These are phyloP conservation scores for Unio pictorum DNA, from an alignment of 2,888 invertebrate species.

Conservation along the genomic window DNA sequence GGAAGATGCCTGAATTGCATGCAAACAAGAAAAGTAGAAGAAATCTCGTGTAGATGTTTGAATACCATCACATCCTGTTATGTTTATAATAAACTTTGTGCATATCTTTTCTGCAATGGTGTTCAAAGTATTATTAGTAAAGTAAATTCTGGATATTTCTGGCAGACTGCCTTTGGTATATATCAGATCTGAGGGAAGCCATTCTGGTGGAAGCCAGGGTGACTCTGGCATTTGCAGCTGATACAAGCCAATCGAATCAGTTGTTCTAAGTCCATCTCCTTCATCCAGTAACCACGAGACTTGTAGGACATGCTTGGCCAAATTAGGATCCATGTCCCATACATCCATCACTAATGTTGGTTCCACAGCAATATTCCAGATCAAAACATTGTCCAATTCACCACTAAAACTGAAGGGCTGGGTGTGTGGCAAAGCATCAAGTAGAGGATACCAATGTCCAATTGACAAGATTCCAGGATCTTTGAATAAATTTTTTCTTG, in stretches of 20 bases:
- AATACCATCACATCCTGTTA: slow-evolving; percentile 6
- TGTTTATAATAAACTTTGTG: no score
- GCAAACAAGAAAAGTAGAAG: slow-evolving; percentile 21
- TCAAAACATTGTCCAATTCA: slow-evolving; percentile 47
- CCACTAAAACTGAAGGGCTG: slow-evolving; percentile 31
- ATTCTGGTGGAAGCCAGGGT: slow-evolving; percentile 48
- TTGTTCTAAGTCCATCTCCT: slow-evolving; percentile 36
- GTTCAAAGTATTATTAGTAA: slow-evolving; percentile 19
- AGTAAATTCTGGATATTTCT: slow-evolving; percentile 25
- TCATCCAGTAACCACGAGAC: slow-evolving; percentile 48
- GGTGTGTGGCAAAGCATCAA: slow-evolving; percentile 23
- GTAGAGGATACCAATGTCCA: slow-evolving; percentile 51
- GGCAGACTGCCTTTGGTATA: slow-evolving; percentile 22
- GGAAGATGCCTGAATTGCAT: slow-evolving; percentile 18
- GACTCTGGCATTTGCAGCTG: slow-evolving; percentile 27
- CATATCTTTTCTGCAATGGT: slow-evolving; percentile 6
- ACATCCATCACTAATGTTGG: slow-evolving; percentile 42
- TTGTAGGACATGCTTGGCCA: slow-evolving; percentile 27
- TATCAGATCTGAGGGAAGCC: slow-evolving; percentile 47
- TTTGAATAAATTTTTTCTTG: slow-evolving; percentile 32
- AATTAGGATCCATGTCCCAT: slow-evolving; percentile 41
- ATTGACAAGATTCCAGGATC: slow-evolving; percentile 37
- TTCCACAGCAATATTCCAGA: slow-evolving; percentile 44
- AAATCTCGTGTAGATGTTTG: slow-evolving; percentile 11
- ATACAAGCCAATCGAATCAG: slow-evolving; percentile 17